phyloP scores from a whole-genome alignment of 2,113 vertebrate genomes.

The Osmerus mordax region DNA sequence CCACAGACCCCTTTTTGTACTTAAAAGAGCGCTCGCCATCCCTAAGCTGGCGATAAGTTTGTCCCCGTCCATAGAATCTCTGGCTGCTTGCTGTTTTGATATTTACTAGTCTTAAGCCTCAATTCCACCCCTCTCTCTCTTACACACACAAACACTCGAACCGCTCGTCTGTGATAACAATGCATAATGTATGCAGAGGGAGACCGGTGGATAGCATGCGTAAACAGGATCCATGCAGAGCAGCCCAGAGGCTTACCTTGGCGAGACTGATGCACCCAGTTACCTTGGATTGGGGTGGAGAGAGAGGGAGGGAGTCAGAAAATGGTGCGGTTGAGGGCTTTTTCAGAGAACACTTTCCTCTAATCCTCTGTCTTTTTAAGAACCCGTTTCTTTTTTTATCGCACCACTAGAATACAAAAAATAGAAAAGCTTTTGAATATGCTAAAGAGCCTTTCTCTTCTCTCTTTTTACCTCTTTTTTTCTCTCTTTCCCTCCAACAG shows the following conservation, averaged over 20 bases:
- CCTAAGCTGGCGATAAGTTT: constrained; percentile 67
- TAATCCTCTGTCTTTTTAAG: constrained; percentile 44
- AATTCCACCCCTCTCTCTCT: neutral
- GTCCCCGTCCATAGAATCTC: constrained; percentile 49
- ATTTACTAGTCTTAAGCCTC: constrained; percentile 62
- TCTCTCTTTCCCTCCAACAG: constrained; percentile 64
- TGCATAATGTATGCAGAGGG: constrained; percentile 43
- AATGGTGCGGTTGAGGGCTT: constrained; percentile 11
- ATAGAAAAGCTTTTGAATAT: constrained; percentile 46
- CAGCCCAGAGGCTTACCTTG: constrained; percentile 53
- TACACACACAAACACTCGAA: constrained; percentile 28
- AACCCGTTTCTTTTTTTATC: constrained; percentile 18
- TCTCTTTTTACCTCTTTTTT: constrained; percentile 11
- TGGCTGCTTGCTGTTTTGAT: constrained; percentile 59
- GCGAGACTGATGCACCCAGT: constrained; percentile 34
- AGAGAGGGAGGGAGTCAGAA: neutral
- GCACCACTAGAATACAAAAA: constrained; percentile 29
- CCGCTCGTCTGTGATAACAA: constrained; percentile 31
- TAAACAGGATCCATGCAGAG: constrained; percentile 38
- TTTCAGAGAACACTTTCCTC: constrained; percentile 46
- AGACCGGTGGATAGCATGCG: constrained; percentile 24
- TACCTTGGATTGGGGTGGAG: constrained; percentile 56
- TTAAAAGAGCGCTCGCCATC: constrained; percentile 52
- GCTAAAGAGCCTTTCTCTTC: constrained; percentile 40
- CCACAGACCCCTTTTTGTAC: constrained; percentile 38